A percentile compares a stretch with the other conserved stretches of the same genome.
These are phyloP conservation scores for Trissolcus basalis DNA, from an alignment of 1,140 invertebrate species.

Conservation along the genomic window DNA sequence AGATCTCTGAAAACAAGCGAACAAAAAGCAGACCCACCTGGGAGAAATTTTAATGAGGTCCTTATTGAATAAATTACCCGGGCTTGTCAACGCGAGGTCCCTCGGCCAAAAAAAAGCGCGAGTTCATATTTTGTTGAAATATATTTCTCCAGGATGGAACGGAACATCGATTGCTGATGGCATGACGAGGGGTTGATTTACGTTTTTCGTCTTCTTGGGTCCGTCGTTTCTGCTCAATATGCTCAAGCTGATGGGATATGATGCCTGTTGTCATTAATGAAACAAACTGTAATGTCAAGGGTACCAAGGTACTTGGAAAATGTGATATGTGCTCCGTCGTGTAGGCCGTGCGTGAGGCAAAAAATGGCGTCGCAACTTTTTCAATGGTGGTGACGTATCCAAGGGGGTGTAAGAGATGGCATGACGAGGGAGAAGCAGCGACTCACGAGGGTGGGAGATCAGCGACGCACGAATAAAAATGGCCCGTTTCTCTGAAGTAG, in stretches of 20 bases:
- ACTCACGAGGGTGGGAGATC: slow-evolving; percentile 62
- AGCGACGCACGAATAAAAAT: slow-evolving; percentile 73
- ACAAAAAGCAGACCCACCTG: slow-evolving; percentile 1
- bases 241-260: slow-evolving; percentile 49
- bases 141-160: slow-evolving; percentile 16
- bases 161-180: slow-evolving; percentile 47
- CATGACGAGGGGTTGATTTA: slow-evolving; percentile 34
- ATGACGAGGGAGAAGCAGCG: slow-evolving; percentile 58
- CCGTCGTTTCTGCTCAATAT: slow-evolving; percentile 59
- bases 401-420: slow-evolving; percentile 61
- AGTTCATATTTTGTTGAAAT: slow-evolving; percentile 39
- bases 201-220: slow-evolving; percentile 44
- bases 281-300: slow-evolving; percentile 60
- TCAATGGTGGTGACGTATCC: slow-evolving; percentile 65
- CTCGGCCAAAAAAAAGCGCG: neutral
- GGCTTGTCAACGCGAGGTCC: slow-evolving; percentile 1
- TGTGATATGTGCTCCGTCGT: slow-evolving; percentile 47
- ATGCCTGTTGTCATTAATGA: slow-evolving; percentile 68
- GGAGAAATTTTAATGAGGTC: slow-evolving; percentile 31
- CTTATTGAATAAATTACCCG: slow-evolving; percentile 25
- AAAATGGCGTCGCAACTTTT: slow-evolving; percentile 68
- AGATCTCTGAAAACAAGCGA: neutral
- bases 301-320: slow-evolving; percentile 38
- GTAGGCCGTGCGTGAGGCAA: slow-evolving; percentile 52
- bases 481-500: slow-evolving; percentile 66